A percentile compares a stretch with the other conserved stretches of the same genome.
Evolutionary conservation across 2,797 vertebrate species (phyloP).

Genomic region (Percopsis omiscomaycus): DNA sequence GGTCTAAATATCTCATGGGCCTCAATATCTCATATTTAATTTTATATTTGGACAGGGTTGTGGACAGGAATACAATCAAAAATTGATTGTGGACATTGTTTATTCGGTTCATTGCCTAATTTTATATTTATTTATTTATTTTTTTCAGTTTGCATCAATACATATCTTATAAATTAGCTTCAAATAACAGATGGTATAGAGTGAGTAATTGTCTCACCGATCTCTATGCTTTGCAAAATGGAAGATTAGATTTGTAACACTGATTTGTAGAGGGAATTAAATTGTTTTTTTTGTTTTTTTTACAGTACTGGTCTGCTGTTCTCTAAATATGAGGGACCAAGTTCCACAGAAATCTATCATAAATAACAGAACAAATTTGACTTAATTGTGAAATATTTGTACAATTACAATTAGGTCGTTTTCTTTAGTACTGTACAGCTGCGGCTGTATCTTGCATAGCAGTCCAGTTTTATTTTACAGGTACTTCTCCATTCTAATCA

Average conservation of each 20-base stretch:
- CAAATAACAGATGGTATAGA: constrained; percentile 22
- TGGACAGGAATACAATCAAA: constrained; percentile 38
- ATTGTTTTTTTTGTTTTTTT: constrained; percentile 25
- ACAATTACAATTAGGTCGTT: neutral
- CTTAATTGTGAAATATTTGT: constrained; percentile 31
- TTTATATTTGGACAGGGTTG: constrained; percentile 24
- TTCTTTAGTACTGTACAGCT: constrained; percentile 11
- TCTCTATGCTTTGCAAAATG: constrained; percentile 25
- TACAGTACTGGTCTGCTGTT: constrained; percentile 3
- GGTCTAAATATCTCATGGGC: constrained; percentile 23
- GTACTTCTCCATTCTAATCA: constrained; percentile 70
- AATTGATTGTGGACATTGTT: constrained; percentile 24
- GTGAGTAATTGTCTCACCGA: constrained; percentile 42
- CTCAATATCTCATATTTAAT: constrained; percentile 26
- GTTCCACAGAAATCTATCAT: constrained; percentile 8
- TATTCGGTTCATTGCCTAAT: constrained; percentile 15
- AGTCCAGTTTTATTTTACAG: constrained; percentile 33
- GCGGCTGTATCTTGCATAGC: constrained; percentile 2
- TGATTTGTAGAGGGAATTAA: constrained; percentile 38
- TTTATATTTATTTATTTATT: constrained; percentile 9
- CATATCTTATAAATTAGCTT: constrained; percentile 21
- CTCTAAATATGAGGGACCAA: constrained; percentile 6
- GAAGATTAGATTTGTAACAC: constrained; percentile 30
- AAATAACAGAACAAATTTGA: constrained; percentile 33
- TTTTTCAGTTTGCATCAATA: constrained; percentile 4